phyloP scores from a whole-genome alignment of 2,888 invertebrate genomes.

The Lypha dubia region DNA sequence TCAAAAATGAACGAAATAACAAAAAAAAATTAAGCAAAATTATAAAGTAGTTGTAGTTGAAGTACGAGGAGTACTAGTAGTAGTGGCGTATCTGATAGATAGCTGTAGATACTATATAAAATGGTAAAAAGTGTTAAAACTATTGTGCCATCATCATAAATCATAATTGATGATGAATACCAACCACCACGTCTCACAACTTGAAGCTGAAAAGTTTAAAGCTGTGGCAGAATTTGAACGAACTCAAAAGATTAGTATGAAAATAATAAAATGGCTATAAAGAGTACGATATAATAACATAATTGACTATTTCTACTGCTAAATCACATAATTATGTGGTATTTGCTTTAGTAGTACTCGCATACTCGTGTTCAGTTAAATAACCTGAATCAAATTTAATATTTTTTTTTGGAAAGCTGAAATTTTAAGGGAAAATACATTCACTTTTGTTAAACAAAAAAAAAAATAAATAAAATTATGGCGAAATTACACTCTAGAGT shows the following conservation, averaged over 20 bases:
- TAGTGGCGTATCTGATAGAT: neutral
- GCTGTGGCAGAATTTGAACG: constrained; percentile 30
- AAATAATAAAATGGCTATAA: constrained; percentile 48
- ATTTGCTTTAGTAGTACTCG: constrained; percentile 8
- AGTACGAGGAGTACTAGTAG: no score
- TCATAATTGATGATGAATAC: constrained; percentile 49
- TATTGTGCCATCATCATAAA: constrained; percentile 58
- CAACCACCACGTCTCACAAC: constrained; percentile 10
- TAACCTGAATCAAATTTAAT: constrained; percentile 6
- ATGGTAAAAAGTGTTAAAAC: constrained; percentile 64
- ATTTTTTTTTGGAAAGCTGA: neutral
- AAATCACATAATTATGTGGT: constrained; percentile 61
- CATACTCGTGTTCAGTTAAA: neutral
- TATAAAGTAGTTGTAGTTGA: no score
- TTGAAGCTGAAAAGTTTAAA: constrained; percentile 20
- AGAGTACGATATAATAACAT: constrained; percentile 59
- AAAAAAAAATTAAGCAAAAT: constrained; percentile 23
- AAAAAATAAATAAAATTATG: neutral
- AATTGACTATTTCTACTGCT: constrained; percentile 59
- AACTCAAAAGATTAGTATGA: constrained; percentile 7
- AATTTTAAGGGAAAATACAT: neutral
- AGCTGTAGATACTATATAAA: constrained; percentile 21
- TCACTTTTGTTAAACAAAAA: neutral
- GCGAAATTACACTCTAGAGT: neutral
- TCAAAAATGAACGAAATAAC: constrained; percentile 12